A percentile compares a stretch with the other conserved stretches of the same genome.
Conservation (phyloP, 1,140 invertebrate genomes). For the Heterodera carotae region DNA sequence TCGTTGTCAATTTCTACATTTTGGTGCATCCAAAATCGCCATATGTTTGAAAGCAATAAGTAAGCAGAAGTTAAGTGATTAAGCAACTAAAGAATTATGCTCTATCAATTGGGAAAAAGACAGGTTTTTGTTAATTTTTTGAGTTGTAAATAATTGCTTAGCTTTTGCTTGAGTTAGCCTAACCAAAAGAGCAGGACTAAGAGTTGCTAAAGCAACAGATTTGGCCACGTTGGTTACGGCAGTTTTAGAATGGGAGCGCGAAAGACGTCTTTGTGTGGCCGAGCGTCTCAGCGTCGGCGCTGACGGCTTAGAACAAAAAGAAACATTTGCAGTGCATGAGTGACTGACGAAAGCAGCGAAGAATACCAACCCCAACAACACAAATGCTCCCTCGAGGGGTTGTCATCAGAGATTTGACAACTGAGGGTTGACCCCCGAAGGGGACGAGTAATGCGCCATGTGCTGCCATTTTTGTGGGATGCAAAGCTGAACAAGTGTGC, state of each 20-base stretch:
- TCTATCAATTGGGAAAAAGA: too few relatives aligned
- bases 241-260: constrained; percentile 5
- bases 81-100: too few relatives aligned
- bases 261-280: constrained; percentile 13
- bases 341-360: not conserved
- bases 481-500: constrained; percentile 57
- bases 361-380: constrained; percentile 23
- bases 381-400: constrained; percentile 29
- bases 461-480: constrained; percentile 17
- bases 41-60: too few relatives aligned
- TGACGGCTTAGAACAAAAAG: constrained; percentile 10
- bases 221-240: constrained; percentile 10
- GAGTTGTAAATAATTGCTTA: too few relatives aligned
- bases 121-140: too few relatives aligned
- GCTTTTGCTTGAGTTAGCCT: not conserved
- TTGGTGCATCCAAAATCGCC: too few relatives aligned
- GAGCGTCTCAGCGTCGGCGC: constrained; percentile 6
- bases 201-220: constrained; percentile 7
- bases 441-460: constrained; percentile 13
- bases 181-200: constrained; percentile 29
- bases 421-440: constrained; percentile 3
- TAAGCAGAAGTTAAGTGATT: too few relatives aligned
- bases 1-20: too few relatives aligned
- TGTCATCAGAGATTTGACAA: constrained; percentile 11
- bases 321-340: not conserved